A percentile compares a stretch with the other conserved stretches of the same genome.
phyloP scores from a whole-genome alignment of 2,888 invertebrate genomes.

The Polydesmus complanatus region DNA sequence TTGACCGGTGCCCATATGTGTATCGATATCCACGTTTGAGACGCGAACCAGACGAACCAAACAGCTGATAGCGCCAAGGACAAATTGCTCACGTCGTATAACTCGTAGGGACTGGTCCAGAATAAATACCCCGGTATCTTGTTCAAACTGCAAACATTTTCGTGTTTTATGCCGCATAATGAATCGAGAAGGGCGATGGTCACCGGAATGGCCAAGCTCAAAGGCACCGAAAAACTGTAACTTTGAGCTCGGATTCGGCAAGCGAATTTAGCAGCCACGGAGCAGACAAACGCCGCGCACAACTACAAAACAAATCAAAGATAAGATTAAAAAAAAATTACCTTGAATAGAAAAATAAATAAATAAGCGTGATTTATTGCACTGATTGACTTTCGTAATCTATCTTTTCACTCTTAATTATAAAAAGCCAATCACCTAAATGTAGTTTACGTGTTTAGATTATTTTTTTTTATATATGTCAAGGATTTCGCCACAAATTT shows the following conservation, averaged over 20 bases:
- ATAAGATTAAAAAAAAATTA: not conserved
- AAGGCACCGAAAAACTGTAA: constrained; percentile 34
- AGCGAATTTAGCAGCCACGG: constrained; percentile 36
- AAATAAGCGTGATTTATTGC: too few species aligned
- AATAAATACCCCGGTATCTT: constrained; percentile 32
- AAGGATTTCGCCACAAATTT: too few species aligned
- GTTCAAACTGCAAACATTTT: constrained; percentile 25
- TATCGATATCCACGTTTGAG: constrained; percentile 27
- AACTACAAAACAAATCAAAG: not conserved
- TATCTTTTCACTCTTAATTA: too few species aligned
- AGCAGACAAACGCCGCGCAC: not conserved
- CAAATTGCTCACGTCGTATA: constrained; percentile 67
- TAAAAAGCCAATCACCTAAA: too few species aligned
- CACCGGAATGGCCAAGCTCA: constrained; percentile 32
- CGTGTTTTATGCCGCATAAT: constrained; percentile 24
- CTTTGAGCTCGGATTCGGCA: constrained; percentile 38
- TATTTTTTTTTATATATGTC: too few species aligned
- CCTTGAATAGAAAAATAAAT: too few species aligned
- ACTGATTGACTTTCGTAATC: too few species aligned
- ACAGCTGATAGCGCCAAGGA: constrained; percentile 36
- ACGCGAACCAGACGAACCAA: constrained; percentile 26
- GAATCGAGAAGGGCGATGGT: constrained; percentile 26
- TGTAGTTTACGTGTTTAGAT: too few species aligned
- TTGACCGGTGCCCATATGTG: constrained; percentile 29
- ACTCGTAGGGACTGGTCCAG: constrained; percentile 53